Evolutionary conservation across 2,113 vertebrate genomes (phyloP).

Genomic region (Panthera leo): DNA sequence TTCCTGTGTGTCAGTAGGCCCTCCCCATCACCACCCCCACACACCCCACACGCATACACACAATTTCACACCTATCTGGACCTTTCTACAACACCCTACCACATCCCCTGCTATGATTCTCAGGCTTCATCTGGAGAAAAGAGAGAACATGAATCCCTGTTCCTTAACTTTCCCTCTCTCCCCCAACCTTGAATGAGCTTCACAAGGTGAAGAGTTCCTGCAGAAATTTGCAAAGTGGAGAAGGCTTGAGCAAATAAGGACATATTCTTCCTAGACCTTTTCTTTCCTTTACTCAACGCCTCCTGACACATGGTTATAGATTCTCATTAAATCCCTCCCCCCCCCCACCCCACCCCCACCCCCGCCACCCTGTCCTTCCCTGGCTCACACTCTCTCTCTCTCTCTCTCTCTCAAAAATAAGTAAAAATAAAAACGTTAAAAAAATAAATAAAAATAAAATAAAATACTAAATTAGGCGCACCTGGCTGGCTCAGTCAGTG

Average conservation of each 20-base stretch:
- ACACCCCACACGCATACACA: not conserved
- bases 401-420: no score
- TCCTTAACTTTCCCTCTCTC: not conserved
- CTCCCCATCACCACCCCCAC: no score
- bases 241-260: not conserved
- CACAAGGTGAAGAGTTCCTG: not conserved
- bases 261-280: not conserved
- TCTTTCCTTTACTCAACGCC: not conserved
- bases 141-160: not conserved
- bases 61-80: not conserved
- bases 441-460: no score
- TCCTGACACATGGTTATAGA: not conserved
- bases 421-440: no score
- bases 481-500: not conserved
- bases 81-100: not conserved
- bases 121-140: not conserved
- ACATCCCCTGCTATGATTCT: not conserved
- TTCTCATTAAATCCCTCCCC: not conserved
- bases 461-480: not conserved
- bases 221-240: not conserved
- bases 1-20: not conserved
- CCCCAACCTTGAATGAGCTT: not conserved
- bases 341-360: not conserved
- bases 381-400: no score
- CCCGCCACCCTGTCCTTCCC: not conserved